A percentile compares a stretch with the other conserved stretches of the same genome.
These are phyloP conservation scores for Synanceia verrucosa DNA, from an alignment of 2,797 vertebrate species.

Conservation along the genomic window DNA sequence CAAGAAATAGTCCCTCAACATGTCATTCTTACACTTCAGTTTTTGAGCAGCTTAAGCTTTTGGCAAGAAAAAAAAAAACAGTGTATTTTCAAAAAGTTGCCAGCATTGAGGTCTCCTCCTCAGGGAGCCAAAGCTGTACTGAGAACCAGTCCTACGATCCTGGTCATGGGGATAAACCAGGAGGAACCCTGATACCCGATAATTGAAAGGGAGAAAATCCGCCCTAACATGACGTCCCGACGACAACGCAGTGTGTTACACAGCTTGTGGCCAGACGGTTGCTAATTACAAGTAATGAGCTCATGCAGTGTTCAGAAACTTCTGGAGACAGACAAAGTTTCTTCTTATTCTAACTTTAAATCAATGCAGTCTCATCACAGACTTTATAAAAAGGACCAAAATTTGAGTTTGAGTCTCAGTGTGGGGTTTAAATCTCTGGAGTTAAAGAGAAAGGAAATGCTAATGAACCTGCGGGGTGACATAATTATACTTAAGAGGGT, in stretches of 20 bases:
- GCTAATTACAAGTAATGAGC: slow-evolving; percentile 46
- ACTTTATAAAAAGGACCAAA: neutral
- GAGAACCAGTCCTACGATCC: neutral
- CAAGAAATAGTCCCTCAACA: neutral
- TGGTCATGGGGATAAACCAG: neutral
- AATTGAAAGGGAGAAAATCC: slow-evolving; percentile 20
- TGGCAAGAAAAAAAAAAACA: too few relatives aligned
- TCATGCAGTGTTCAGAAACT: slow-evolving; percentile 22
- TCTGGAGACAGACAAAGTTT: slow-evolving; percentile 15
- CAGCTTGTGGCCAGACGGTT: slow-evolving; percentile 22
- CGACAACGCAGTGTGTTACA: slow-evolving; percentile 17
- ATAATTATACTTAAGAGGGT: slow-evolving; percentile 46
- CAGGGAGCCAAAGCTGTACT: neutral
- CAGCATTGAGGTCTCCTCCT: too few relatives aligned
- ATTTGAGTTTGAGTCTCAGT: slow-evolving; percentile 8
- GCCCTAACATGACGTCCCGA: neutral
- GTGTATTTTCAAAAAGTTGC: too few relatives aligned
- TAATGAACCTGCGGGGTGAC: slow-evolving; percentile 50
- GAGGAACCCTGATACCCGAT: slow-evolving; percentile 10
- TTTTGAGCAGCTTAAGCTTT: neutral
- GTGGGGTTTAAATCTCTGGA: slow-evolving; percentile 20
- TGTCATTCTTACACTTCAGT: neutral
- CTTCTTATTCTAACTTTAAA: slow-evolving; percentile 8
- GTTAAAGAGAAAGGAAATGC: slow-evolving; percentile 24
- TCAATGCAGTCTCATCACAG: neutral